phyloP scores from a whole-genome alignment of 2,888 invertebrate genomes.

The Cheiracanthium punctorium region DNA sequence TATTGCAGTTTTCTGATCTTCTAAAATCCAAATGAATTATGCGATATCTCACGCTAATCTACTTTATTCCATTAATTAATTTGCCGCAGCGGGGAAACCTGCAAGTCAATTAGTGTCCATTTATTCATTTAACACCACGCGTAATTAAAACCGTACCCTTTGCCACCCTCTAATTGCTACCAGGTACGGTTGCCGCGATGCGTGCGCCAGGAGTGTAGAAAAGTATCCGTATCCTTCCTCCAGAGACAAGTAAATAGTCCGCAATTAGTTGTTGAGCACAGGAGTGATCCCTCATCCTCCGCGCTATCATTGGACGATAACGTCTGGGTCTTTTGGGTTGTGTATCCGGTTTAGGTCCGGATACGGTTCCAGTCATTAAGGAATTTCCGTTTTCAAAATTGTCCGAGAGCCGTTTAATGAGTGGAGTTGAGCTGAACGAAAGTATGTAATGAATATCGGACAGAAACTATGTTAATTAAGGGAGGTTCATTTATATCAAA shows the following conservation, averaged over 20 bases:
- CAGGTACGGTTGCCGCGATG: background rate
- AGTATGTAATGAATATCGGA: background rate
- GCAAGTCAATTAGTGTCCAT: background rate
- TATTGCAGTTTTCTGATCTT: too few species aligned
- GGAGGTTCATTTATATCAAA: background rate
- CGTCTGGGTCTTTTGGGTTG: conserved; percentile 9
- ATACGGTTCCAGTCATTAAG: conserved; percentile 14
- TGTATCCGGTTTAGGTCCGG: conserved; percentile 3
- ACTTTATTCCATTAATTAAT: background rate
- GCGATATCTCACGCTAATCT: too few species aligned
- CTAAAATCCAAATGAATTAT: too few species aligned
- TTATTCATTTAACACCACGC: conserved; percentile 1
- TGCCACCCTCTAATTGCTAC: background rate
- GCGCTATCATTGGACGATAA: background rate
- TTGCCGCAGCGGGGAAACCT: background rate
- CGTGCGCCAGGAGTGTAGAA: background rate
- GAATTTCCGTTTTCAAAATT: conserved; percentile 1
- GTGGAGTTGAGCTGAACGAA: background rate
- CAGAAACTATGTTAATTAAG: background rate
- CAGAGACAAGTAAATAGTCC: background rate
- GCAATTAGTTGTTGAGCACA: conserved; percentile 12
- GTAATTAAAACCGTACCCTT: conserved; percentile 3
- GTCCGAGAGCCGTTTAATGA: background rate
- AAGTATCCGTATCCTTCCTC: conserved; percentile 11
- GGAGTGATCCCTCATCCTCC: conserved; percentile 7